Evolutionary conservation across 2,113 vertebrate species (phyloP).

Genomic region (Heteronetta atricapilla): DNA sequence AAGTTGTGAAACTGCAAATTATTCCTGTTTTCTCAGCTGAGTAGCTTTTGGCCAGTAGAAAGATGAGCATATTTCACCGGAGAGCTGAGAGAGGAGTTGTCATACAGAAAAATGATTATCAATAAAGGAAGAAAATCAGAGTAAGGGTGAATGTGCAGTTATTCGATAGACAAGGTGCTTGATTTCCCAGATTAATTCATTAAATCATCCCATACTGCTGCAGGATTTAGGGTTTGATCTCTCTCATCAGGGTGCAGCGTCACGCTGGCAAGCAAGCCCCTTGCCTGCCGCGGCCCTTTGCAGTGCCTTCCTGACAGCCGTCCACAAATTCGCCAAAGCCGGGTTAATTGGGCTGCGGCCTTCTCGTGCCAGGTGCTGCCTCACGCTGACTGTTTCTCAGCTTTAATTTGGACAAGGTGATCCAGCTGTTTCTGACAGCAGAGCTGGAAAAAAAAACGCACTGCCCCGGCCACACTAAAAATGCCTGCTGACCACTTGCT

Average conservation of each 20-base stretch:
- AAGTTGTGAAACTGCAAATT: neutral
- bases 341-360: neutral
- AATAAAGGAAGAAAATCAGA: neutral
- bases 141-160: neutral
- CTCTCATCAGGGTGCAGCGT: neutral
- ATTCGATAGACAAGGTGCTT: neutral
- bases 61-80: neutral
- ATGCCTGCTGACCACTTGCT: neutral
- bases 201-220: neutral
- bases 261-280: fast-evolving
- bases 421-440: neutral
- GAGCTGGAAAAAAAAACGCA: neutral
- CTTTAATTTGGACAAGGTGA: neutral
- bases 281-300: neutral
- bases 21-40: neutral
- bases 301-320: neutral
- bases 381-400: neutral
- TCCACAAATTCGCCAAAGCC: neutral
- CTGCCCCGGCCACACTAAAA: neutral
- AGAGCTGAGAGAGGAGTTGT: neutral
- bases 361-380: neutral
- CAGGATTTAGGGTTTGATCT: neutral
- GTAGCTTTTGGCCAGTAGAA: neutral
- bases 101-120: neutral
- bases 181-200: neutral